Conservation (phyloP, 2,113 vertebrate species). For the Pollachius pollachius region DNA sequence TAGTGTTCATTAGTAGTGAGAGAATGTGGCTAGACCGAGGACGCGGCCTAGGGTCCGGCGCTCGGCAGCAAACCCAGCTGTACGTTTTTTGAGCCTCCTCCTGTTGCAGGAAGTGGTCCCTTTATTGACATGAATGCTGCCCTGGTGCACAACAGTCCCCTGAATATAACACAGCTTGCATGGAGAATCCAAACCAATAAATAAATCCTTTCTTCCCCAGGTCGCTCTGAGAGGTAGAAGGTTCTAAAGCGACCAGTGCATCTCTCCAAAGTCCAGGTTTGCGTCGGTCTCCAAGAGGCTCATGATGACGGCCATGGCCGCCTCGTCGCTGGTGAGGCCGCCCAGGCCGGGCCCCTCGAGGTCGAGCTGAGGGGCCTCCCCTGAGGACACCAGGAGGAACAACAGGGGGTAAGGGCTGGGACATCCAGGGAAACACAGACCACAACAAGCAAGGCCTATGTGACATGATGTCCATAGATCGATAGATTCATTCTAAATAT, state of each 20-base stretch:
- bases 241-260: conserved; percentile 86
- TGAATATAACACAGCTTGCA: conserved; percentile 46
- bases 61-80: too few relatives aligned
- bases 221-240: conserved; percentile 16
- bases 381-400: conserved; percentile 34
- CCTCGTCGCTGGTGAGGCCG: conserved; percentile 79
- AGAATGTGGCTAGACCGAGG: too few relatives aligned
- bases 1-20: conserved; percentile 3
- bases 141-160: conserved; percentile 30
- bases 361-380: conserved; percentile 80
- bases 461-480: too few relatives aligned
- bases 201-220: conserved; percentile 22
- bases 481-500: too few relatives aligned
- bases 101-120: conserved; percentile 43
- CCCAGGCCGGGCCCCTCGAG: conserved; percentile 79
- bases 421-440: too few relatives aligned
- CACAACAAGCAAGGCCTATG: too few relatives aligned
- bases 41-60: too few relatives aligned
- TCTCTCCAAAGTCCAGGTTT: conserved; percentile 84
- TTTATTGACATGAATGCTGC: background rate
- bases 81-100: conserved; percentile 32
- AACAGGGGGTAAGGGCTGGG: background rate
- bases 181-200: conserved; percentile 46
- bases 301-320: conserved; percentile 88
- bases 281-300: conserved; percentile 90